Evolutionary conservation across 1,140 invertebrate species (phyloP).

Genomic region (Lepidotrigona ventralis): DNA sequence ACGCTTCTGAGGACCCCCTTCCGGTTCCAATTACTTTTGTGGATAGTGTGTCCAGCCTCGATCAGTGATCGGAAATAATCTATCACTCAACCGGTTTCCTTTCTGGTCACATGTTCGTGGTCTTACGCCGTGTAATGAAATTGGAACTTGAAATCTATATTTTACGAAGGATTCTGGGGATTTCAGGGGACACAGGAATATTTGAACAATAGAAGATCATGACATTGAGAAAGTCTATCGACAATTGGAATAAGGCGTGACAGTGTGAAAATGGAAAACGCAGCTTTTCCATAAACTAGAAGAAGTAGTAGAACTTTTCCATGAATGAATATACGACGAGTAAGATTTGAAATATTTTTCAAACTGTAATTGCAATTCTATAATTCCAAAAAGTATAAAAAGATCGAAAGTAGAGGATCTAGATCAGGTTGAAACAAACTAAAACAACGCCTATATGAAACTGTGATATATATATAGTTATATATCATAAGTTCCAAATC

Average conservation of each 20-base stretch:
- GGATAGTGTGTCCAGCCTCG: not conserved
- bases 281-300: not conserved
- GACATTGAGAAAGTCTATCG: not conserved
- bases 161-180: not conserved
- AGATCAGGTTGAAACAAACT: not conserved
- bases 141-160: not conserved
- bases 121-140: not conserved
- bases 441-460: not conserved
- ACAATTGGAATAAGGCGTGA: not conserved
- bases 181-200: not conserved
- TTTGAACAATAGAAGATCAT: too few species aligned
- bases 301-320: too few species aligned
- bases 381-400: not conserved
- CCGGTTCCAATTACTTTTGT: slow-evolving; percentile 1
- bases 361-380: too few species aligned
- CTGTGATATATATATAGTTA: not conserved
- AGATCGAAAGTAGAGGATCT: not conserved
- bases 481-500: too few species aligned
- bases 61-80: not conserved
- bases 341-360: too few species aligned
- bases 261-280: not conserved
- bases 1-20: not conserved
- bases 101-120: not conserved
- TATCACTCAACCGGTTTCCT: not conserved
- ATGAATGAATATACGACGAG: too few species aligned